Evolutionary conservation across 2,888 invertebrate species (phyloP).

Genomic region (Linnaemya vulpina): DNA sequence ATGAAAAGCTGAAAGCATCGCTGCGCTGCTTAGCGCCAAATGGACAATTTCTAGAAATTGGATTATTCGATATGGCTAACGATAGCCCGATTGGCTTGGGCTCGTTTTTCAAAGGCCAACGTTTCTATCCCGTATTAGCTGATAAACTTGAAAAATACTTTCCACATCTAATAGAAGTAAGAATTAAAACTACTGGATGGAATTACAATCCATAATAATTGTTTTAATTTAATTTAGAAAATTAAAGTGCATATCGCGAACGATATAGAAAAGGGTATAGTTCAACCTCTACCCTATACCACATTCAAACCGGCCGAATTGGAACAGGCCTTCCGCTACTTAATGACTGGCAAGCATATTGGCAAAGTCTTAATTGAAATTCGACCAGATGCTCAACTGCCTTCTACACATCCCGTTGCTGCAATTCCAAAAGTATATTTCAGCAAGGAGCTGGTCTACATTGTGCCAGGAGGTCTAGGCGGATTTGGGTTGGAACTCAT

Average conservation of each 20-base stretch:
- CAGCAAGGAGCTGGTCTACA: conserved; percentile 82
- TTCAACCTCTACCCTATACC: conserved; percentile 87
- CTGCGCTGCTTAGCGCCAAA: conserved; percentile 84
- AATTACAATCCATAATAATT: conserved; percentile 74
- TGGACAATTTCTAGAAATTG: conserved; percentile 91
- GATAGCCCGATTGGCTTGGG: conserved; percentile 87
- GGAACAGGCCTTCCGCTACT: conserved; percentile 88
- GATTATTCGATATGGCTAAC: conserved; percentile 89
- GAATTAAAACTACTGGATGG: background rate
- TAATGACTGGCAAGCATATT: conserved; percentile 90
- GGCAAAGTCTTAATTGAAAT: conserved; percentile 87
- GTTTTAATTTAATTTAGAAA: conserved; percentile 72
- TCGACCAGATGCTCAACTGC: conserved; percentile 76
- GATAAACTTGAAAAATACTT: conserved; percentile 84
- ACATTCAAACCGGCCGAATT: conserved; percentile 87
- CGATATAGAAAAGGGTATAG: conserved; percentile 87
- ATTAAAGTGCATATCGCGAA: conserved; percentile 85
- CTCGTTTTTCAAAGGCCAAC: conserved; percentile 87
- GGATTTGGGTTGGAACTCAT: conserved; percentile 95
- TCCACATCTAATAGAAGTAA: conserved; percentile 39
- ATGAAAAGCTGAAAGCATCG: conserved; percentile 91
- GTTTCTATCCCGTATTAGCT: conserved; percentile 89
- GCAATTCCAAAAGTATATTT: conserved; percentile 79
- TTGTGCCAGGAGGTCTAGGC: conserved; percentile 92
- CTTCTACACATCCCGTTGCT: conserved; percentile 77